Evolutionary conservation across 2,888 invertebrate species (phyloP).

Genomic region (Zygaena filipendulae): DNA sequence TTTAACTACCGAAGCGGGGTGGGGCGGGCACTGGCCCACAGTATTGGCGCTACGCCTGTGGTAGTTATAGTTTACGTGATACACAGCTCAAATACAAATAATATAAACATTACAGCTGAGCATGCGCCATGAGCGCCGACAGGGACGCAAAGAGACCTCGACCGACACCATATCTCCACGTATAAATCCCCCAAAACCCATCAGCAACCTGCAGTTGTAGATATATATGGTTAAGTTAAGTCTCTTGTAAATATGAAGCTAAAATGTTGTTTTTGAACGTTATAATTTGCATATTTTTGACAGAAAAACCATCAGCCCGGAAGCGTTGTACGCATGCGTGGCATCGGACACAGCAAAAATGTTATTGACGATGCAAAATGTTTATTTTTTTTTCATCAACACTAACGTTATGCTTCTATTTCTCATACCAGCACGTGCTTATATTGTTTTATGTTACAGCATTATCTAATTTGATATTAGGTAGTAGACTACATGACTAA

Average conservation of each 20-base stretch:
- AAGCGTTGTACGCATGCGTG: constrained; percentile 46
- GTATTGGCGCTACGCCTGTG: constrained; percentile 68
- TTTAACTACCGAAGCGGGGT: constrained; percentile 65
- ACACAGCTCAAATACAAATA: constrained; percentile 71
- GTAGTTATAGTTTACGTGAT: constrained; percentile 71
- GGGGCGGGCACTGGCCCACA: constrained; percentile 62
- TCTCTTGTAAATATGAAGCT: too few species aligned
- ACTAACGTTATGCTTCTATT: too few species aligned
- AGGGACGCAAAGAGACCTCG: constrained; percentile 35
- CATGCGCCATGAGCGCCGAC: constrained; percentile 55
- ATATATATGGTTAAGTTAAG: too few species aligned
- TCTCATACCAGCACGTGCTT: too few species aligned
- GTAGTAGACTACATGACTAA: too few species aligned
- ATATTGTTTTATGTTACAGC: too few species aligned
- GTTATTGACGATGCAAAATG: constrained; percentile 67
- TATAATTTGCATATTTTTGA: constrained; percentile 67
- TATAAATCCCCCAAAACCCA: constrained; percentile 5
- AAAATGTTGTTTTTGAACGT: constrained; percentile 55
- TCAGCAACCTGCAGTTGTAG: too few species aligned
- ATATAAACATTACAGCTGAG: constrained; percentile 67
- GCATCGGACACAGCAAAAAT: constrained; percentile 27
- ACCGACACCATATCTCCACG: constrained; percentile 5
- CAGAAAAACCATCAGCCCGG: constrained; percentile 32
- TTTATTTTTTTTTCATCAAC: constrained; percentile 56
- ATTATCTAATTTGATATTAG: too few species aligned